Evolutionary conservation across 1,140 invertebrate genomes (phyloP), one percentile per base, ranked within the genome.

Genomic region (Cyphomyrmex costatus): DNA sequence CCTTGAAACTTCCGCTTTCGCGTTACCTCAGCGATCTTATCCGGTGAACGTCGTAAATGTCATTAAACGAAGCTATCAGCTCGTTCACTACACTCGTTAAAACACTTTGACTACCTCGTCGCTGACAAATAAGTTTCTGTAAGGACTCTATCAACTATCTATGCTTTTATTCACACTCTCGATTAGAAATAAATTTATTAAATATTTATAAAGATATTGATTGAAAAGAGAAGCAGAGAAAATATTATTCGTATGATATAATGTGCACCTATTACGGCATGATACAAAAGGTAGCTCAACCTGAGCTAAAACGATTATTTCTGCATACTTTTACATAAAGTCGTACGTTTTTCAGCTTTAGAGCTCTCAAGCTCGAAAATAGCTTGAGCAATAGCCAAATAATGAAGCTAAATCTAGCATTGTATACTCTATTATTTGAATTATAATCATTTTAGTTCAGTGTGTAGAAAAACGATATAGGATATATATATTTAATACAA

Each of bases 1-100:
- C 46, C 36, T 71, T 30, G n/a, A 36, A 36, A 21, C 27, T 36
- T 19, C 14, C 33, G 36, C 78, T 61, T 24, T 56, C 16, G 27
- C 27, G n/a, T 73, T 61, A 61, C 36, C 16, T 16, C 24, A 24
- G 24, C 53, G 36, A 46, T 74, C 42, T 46, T 83, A 60, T 83
- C n/a, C 42, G 27, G 0, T 27, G 21, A 27, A 60, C 21, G 79
- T n/a, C 27, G 10, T 42, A 46, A 49, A 83, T 58, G 60, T 65
- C 60, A 68, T 68, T 68, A 80, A 42, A 65, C 21, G 6, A 10
- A 7, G 12, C 61, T 19, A 0, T 33, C 49, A 49, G 10, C 19
- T 27, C 19, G 36, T 19, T 66, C n/a, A 14, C 12, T 16, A 56
- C 8, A n/a, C n/a, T n/a, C n/a, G 24, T 51, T 49, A 51, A n/a